phyloP scores from a whole-genome alignment of 2,797 vertebrate genomes.

The Anniella stebbinsi region DNA sequence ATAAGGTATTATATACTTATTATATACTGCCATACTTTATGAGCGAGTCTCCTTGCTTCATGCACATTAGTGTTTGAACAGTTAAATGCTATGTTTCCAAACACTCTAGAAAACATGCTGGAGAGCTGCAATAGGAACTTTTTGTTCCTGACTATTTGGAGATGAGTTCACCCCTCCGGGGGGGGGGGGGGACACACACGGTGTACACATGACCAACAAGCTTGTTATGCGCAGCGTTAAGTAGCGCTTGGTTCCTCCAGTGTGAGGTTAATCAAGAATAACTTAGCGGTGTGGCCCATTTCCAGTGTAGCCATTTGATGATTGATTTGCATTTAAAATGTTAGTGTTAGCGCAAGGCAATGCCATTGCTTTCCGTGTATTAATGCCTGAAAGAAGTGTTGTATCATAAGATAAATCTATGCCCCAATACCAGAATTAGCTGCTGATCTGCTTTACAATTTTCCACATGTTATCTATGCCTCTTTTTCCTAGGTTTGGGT shows the following conservation, averaged over 20 bases:
- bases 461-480: background rate
- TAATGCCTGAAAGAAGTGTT: background rate
- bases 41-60: background rate
- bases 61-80: background rate
- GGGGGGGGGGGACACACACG: background rate
- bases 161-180: background rate
- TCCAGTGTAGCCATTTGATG: background rate
- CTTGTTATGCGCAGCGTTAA: background rate
- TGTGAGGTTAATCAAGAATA: background rate
- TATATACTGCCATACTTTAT: background rate
- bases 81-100: background rate
- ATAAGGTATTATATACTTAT: background rate
- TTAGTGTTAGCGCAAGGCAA: background rate
- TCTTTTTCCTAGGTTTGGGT: background rate
- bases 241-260: background rate
- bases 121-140: background rate
- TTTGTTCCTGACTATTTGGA: background rate
- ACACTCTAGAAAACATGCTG: background rate
- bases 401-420: background rate
- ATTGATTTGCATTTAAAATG: background rate
- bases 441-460: background rate
- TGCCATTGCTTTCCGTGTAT: background rate
- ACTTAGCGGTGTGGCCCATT: too few relatives aligned
- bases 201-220: background rate
- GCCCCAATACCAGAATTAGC: too few relatives aligned